Base-by-base conservation (phyloP, 2,888 invertebrate genomes). In the Heterodera filipjevi region DNA sequence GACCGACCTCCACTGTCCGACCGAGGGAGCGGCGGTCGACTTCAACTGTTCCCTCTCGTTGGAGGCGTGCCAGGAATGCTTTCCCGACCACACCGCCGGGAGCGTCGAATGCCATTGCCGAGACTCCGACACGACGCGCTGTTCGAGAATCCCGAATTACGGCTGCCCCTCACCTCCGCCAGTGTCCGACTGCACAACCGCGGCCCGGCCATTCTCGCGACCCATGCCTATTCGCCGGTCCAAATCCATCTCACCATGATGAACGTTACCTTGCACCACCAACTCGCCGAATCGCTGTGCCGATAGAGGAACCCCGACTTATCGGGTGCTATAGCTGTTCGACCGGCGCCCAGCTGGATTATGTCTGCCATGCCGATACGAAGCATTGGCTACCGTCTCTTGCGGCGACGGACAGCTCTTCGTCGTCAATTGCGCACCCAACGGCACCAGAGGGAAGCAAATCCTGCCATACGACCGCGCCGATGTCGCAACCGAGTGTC, bases 1-100 rank as follows among this genome's bases (percentile, higher is more conserved):
- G 12, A 10, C 46, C 6, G 71, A 71, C 12, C 71, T 71, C 30
- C 46, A 44, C n/a, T 71, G 71, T 32, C 39, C 71, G 12, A n/a
- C 22, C 30, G 71, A 71, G 10, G 30, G 10, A 12, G 30, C 71
- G 10, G 71, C 71, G 0, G n/a, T 39, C 39, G 46, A 46, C 30
- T 71, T 71, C 30, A 71, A 71, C 30, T 71, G 71, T 30, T 30
- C 71, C 12, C 71, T 71, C 0, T 71, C 39, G 8, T 10, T 39
- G 6, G 71, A 71, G 10, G n/a, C 71, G 8, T 71, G 71, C 71
- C 71, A 71, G n/a, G 71, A 71, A 44, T 71, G 71, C 46, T 71
- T 44, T 12, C 30, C 71, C 30, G 71, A 71, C 10, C 71, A 71
- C 46, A n/a, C 39, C 0, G 27, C 71, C 10, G 71, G 71, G 10